Evolutionary conservation across 2,888 invertebrate species (phyloP).

Genomic region (Drosophila prolongata): DNA sequence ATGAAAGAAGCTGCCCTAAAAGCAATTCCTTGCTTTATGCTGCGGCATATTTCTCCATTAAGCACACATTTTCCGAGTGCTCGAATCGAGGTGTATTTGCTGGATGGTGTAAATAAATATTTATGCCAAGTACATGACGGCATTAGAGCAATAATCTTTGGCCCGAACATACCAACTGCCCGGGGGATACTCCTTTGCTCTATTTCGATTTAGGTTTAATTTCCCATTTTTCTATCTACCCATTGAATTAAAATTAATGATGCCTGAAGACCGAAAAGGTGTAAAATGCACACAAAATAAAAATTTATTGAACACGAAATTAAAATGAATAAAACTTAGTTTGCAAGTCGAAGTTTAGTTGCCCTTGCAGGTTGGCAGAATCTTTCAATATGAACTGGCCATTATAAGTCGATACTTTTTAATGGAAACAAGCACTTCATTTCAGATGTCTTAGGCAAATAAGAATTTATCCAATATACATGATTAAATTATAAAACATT

Average conservation of each 20-base stretch:
- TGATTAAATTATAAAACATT: too few relatives aligned
- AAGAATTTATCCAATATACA: too few relatives aligned
- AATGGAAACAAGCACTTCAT: too few relatives aligned
- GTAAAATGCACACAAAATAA: slow-evolving; percentile 44
- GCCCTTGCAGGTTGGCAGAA: not conserved
- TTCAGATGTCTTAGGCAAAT: too few relatives aligned
- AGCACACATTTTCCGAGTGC: slow-evolving; percentile 29
- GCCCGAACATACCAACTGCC: slow-evolving; percentile 9
- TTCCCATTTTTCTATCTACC: slow-evolving; percentile 35
- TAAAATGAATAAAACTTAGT: slow-evolving; percentile 19
- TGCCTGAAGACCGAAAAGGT: slow-evolving; percentile 41
- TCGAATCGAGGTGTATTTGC: slow-evolving; percentile 14
- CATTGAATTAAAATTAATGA: slow-evolving; percentile 50
- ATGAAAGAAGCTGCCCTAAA: slow-evolving; percentile 26
- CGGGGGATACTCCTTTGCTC: slow-evolving; percentile 12
- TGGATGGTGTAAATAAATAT: slow-evolving; percentile 48
- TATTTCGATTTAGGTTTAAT: slow-evolving; percentile 18
- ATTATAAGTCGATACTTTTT: too few relatives aligned
- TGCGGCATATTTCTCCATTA: slow-evolving; percentile 49
- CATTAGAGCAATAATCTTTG: slow-evolving; percentile 42
- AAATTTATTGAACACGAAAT: slow-evolving; percentile 50
- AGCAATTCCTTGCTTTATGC: slow-evolving; percentile 49
- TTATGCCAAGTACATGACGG: slow-evolving; percentile 53
- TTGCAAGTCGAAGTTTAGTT: not conserved
- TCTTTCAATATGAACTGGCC: too few relatives aligned